Evolutionary conservation across 2,113 vertebrate species (phyloP).

Genomic region (Gadus chalcogrammus): DNA sequence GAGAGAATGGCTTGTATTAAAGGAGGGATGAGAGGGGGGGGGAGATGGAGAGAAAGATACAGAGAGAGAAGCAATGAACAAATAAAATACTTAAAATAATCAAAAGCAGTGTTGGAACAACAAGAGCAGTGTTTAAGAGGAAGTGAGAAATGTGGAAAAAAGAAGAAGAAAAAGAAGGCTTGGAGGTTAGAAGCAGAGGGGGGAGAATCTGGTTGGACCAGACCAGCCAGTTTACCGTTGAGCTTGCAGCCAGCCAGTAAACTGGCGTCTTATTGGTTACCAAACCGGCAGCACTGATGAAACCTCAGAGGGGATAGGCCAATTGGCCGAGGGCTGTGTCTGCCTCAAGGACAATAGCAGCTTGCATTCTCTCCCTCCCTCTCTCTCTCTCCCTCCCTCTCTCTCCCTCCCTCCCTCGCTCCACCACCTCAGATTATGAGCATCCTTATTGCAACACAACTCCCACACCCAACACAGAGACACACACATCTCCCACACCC

Average conservation of each 20-base stretch:
- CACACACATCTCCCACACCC: neutral
- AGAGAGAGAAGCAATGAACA: neutral
- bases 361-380: slow-evolving; percentile 6
- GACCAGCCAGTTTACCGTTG: slow-evolving; percentile 44
- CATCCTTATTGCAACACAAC: slow-evolving; percentile 32
- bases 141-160: slow-evolving; percentile 21
- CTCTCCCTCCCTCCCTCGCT: neutral
- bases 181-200: slow-evolving; percentile 5
- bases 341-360: slow-evolving; percentile 42
- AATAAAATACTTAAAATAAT: no score
- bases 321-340: neutral
- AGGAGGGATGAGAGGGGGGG: neutral
- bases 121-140: neutral
- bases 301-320: slow-evolving; percentile 36
- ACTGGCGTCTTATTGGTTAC: slow-evolving; percentile 38
- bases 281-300: slow-evolving; percentile 8
- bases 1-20: neutral
- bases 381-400: slow-evolving; percentile 8
- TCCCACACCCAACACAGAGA: neutral
- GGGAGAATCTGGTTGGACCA: slow-evolving; percentile 59
- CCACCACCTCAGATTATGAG: slow-evolving; percentile 10
- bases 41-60: neutral
- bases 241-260: slow-evolving; percentile 14
- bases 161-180: slow-evolving; percentile 3
- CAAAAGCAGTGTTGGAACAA: no score